Base-by-base conservation (phyloP, 53 echinoderm and acorn worm genomes). In the Crossaster papposus region DNA sequence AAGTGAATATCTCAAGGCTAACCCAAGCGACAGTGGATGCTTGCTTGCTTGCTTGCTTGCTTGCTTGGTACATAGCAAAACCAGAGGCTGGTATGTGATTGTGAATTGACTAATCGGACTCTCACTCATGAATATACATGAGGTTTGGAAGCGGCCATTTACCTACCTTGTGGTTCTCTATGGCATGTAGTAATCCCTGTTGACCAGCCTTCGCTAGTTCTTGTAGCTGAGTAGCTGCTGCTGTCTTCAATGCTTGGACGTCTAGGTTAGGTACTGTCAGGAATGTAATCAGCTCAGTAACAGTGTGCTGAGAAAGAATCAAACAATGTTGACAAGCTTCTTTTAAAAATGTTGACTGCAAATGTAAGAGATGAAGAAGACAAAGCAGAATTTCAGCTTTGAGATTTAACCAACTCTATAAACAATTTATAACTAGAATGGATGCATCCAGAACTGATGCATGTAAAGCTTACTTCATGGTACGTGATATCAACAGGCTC, bases 401-500 rank as follows among this genome's bases (percentile, higher is more conserved):
- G n/a, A n/a, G n/a, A n/a, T n/a, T n/a, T n/a, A n/a, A n/a, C n/a
- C n/a, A n/a, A n/a, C n/a, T n/a, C n/a, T n/a, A n/a, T n/a, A n/a
- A n/a, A n/a, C n/a, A n/a, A n/a, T n/a, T n/a, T n/a, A n/a, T n/a
- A n/a, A n/a, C n/a, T n/a, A n/a, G n/a, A n/a, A n/a, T n/a, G n/a
- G n/a, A n/a, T n/a, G n/a, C n/a, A n/a, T n/a, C 58, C 12, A 58
- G 12, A 15, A 4, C 15, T 58, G 22, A 58, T 58, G 7, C 15
- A 58, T 1, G 17, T 68, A 68, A 68, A 65, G 20, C 80, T 83
- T 83, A 96, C 96, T 90, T 97, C 93, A 70, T 97, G 94, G 79
- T 97, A 97, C 17, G 94, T 93, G 34, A 97, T 82, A 64, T 97
- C 97, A 0, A 97, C 86, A 44, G 97, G 97, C 80, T 97, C 97